Conservation (phyloP, 2,797 vertebrate genomes). For the Aeoliscus strigatus region DNA sequence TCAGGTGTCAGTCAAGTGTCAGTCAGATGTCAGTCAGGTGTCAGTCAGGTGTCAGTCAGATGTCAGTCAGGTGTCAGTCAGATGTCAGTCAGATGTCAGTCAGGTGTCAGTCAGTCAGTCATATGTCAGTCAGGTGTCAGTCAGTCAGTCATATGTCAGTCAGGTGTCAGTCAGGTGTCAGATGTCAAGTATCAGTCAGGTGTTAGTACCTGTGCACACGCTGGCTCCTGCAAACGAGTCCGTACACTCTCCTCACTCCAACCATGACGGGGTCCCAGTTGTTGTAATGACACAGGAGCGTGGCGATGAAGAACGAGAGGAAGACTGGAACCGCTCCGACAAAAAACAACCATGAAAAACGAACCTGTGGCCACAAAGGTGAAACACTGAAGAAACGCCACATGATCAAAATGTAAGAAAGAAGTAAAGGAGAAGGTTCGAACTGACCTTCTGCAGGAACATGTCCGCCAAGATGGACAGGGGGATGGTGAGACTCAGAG, state of each 20-base stretch:
- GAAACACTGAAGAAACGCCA: not conserved
- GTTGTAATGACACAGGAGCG: slow-evolving; percentile 93
- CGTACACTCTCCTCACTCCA: slow-evolving; percentile 87
- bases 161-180: too few species aligned
- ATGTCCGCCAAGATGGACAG: slow-evolving; percentile 95
- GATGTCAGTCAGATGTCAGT: too few species aligned
- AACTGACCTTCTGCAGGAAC: slow-evolving; percentile 89
- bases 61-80: too few species aligned
- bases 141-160: too few species aligned
- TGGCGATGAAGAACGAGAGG: slow-evolving; percentile 90
- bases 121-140: too few species aligned
- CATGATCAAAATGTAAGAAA: too few species aligned
- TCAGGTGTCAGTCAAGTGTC: too few species aligned
- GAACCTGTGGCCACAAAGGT: slow-evolving; percentile 75
- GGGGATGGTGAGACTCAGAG: slow-evolving; percentile 94
- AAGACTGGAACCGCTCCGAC: slow-evolving; percentile 91
- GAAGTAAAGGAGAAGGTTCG: too few species aligned
- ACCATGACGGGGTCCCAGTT: slow-evolving; percentile 98
- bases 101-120: too few species aligned
- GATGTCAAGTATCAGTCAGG: too few species aligned
- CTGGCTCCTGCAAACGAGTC: slow-evolving; percentile 90
- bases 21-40: too few species aligned
- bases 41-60: too few species aligned
- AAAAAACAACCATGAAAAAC: slow-evolving; percentile 96
- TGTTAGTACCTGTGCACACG: slow-evolving; percentile 82